These are phyloP conservation scores for Paramuricea clavata DNA, from an alignment of 92 coral and sea anemone genomes.

Conservation along the genomic window DNA sequence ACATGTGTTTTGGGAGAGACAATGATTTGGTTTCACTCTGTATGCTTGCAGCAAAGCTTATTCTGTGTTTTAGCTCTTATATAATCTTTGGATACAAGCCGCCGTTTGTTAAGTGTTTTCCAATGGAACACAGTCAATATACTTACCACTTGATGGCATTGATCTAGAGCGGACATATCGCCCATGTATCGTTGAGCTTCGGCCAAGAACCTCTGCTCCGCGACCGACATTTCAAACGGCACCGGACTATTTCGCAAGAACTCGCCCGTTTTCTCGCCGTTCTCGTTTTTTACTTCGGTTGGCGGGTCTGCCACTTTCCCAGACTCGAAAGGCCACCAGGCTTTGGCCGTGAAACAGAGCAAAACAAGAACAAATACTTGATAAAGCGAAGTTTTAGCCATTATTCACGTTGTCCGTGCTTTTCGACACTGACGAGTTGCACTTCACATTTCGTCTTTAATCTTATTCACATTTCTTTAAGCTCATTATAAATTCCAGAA, in stretches of 20 bases:
- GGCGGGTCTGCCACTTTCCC: constrained; percentile 40
- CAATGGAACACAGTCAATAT: neutral
- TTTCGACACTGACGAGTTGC: neutral
- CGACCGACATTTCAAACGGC: constrained; percentile 96
- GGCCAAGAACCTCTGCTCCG: constrained; percentile 89
- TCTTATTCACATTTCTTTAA: neutral
- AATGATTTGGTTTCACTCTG: no score
- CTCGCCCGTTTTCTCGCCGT: constrained; percentile 64
- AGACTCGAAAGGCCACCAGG: constrained; percentile 92
- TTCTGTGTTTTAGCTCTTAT: no score
- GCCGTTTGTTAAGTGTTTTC: no score
- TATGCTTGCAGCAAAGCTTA: no score
- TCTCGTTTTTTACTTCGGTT: constrained; percentile 43
- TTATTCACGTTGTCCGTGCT: neutral
- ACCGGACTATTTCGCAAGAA: constrained; percentile 86
- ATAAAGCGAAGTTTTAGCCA: neutral
- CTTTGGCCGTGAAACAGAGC: neutral
- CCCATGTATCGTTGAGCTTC: constrained; percentile 95
- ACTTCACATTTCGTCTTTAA: neutral
- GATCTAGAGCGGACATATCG: constrained; percentile 85
- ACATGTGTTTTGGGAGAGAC: no score
- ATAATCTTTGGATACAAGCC: no score
- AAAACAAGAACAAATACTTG: neutral
- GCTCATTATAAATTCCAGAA: neutral
- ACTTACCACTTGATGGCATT: constrained; percentile 97